phyloP scores from a whole-genome alignment of 2,113 vertebrate species.

The Muscicapa adusta region DNA sequence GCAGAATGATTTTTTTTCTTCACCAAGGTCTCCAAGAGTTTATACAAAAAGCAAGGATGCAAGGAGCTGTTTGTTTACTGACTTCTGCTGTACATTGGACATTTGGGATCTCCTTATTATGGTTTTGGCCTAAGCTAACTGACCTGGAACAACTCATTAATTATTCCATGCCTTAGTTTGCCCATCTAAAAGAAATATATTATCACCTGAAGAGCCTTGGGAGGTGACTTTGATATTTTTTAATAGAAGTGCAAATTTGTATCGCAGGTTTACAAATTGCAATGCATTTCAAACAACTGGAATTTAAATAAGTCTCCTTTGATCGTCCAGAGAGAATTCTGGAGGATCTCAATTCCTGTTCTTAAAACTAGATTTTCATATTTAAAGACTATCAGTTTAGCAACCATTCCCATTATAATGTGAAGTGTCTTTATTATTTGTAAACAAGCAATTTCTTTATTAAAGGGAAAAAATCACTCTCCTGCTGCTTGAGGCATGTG shows the following conservation, averaged over 20 bases:
- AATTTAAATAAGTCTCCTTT: slow-evolving; percentile 3
- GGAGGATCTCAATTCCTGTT: neutral
- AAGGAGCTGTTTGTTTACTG: neutral
- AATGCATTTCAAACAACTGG: slow-evolving; percentile 10
- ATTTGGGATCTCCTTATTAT: neutral
- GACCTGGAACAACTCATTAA: neutral
- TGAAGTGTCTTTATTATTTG: neutral
- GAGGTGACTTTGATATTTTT: neutral
- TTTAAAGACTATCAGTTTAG: neutral
- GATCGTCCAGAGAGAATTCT: neutral
- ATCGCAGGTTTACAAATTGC: neutral
- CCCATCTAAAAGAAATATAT: neutral
- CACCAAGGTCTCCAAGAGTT: neutral
- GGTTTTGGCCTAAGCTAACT: neutral
- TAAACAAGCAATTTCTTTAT: neutral
- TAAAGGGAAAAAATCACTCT: neutral
- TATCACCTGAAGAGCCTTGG: slow-evolving; percentile 4
- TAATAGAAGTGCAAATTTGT: slow-evolving; percentile 10
- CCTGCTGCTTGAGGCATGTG: neutral
- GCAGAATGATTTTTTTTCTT: neutral
- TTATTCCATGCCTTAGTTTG: neutral
- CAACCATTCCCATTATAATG: neutral
- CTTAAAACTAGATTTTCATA: neutral
- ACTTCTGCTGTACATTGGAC: neutral
- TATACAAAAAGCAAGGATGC: neutral